These are phyloP conservation scores for Neosalanx taihuensis DNA, from an alignment of 2,797 vertebrate species.

Conservation along the genomic window DNA sequence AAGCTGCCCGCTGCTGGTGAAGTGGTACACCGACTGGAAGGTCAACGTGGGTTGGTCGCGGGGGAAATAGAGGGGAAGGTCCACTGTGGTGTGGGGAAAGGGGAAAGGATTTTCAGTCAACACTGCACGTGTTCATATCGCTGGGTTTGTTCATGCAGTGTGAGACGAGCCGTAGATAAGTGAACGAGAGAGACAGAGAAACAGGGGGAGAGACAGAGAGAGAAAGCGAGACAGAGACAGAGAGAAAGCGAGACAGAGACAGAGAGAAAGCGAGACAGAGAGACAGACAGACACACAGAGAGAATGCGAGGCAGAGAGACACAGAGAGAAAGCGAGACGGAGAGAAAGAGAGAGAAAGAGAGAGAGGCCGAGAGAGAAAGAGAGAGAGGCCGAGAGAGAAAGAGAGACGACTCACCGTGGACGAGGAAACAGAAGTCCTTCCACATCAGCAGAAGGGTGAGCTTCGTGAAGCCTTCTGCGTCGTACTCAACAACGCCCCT, in stretches of 20 bases:
- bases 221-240: conserved; percentile 15
- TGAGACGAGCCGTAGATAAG: not conserved
- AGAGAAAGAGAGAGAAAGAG: not conserved
- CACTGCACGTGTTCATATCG: not conserved
- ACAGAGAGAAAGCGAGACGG: conserved; percentile 1
- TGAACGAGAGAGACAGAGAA: not conserved
- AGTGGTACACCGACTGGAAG: conserved; percentile 98
- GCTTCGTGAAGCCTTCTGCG: conserved; percentile 97
- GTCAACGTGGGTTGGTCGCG: conserved; percentile 96
- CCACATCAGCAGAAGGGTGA: conserved; percentile 95
- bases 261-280: not conserved
- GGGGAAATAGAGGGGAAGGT: conserved; percentile 95
- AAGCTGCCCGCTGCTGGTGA: conserved; percentile 94
- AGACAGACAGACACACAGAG: not conserved
- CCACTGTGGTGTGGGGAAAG: conserved; percentile 71
- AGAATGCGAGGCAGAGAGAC: conserved; percentile 15
- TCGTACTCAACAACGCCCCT: conserved; percentile 98
- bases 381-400: not conserved
- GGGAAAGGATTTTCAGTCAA: not conserved
- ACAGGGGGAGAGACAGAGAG: not conserved
- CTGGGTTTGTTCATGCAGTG: not conserved
- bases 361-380: not conserved
- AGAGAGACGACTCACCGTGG: conserved; percentile 80
- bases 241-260: conserved; percentile 2
- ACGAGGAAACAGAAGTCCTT: conserved; percentile 98